Evolutionary conservation across 1,140 invertebrate species (phyloP).

Genomic region (Mercenaria mercenaria): DNA sequence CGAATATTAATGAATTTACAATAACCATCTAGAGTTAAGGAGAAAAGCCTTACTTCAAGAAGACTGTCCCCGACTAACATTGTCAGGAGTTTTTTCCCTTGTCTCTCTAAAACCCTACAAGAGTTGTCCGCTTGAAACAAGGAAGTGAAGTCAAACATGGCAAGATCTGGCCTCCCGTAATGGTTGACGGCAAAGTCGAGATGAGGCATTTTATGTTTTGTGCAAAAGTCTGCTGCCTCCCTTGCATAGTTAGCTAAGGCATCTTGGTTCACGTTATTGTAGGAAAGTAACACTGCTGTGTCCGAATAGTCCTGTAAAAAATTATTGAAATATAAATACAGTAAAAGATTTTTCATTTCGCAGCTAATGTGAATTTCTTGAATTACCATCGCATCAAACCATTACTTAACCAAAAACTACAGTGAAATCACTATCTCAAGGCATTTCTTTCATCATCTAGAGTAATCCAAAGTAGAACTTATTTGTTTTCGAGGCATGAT

Average conservation of each 20-base stretch:
- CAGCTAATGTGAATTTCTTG: too few relatives aligned
- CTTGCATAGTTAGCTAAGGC: conserved; percentile 93
- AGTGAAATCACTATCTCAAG: too few relatives aligned
- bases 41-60: conserved; percentile 94
- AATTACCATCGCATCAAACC: too few relatives aligned
- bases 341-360: too few relatives aligned
- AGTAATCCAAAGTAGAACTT: too few relatives aligned
- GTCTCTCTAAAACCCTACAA: conserved; percentile 91
- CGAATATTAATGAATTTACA: too few relatives aligned
- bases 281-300: conserved; percentile 93
- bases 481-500: too few relatives aligned
- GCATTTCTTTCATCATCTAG: too few relatives aligned
- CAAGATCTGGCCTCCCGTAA: conserved; percentile 98
- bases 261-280: conserved; percentile 96
- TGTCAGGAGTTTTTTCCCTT: conserved; percentile 93
- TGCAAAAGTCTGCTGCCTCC: conserved; percentile 98
- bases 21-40: too few relatives aligned
- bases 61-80: conserved; percentile 98
- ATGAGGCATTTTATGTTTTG: conserved; percentile 95
- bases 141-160: conserved; percentile 99
- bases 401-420: too few relatives aligned
- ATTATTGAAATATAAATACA: too few relatives aligned
- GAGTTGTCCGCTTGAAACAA: conserved; percentile 99
- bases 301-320: conserved; percentile 93
- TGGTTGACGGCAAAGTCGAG: conserved; percentile 99